Percentiles rank a stretch among this genome's conserved stretches.
Conservation (phyloP, 2,797 vertebrate genomes). For the Gouania willdenowi region DNA sequence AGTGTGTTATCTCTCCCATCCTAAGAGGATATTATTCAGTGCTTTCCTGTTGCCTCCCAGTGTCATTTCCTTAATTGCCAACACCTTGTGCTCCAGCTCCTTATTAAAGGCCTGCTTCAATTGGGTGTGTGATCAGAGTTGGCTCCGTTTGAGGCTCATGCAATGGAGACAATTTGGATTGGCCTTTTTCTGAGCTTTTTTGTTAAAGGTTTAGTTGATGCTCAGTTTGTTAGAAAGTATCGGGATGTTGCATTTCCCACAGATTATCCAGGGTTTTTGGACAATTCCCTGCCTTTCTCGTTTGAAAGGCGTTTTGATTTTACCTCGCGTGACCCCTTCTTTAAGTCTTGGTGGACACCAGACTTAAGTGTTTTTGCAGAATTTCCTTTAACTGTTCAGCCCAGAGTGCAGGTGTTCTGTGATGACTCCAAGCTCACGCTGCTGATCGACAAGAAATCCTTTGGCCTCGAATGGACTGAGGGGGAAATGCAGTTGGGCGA, state of each 20-base stretch:
- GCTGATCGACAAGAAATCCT: slow-evolving; percentile 37
- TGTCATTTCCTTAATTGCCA: slow-evolving; percentile 22
- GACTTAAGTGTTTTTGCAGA: slow-evolving; percentile 22
- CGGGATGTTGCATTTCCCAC: background rate
- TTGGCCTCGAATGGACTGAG: background rate
- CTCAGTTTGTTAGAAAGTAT: background rate
- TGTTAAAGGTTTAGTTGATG: slow-evolving; percentile 4
- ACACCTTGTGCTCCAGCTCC: slow-evolving; percentile 29
- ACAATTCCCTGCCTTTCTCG: slow-evolving; percentile 2
- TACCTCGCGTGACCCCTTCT: slow-evolving; percentile 4
- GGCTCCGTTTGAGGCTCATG: background rate
- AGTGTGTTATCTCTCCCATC: too few relatives aligned
- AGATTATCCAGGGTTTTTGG: slow-evolving; percentile 1
- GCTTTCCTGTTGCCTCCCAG: background rate
- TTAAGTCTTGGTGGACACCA: slow-evolving; percentile 39
- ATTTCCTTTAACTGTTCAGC: slow-evolving; percentile 9
- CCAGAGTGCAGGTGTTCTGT: slow-evolving; percentile 50
- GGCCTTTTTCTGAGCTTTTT: slow-evolving; percentile 10
- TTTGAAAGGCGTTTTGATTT: slow-evolving; percentile 14
- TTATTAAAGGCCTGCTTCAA: slow-evolving; percentile 19
- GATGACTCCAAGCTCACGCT: slow-evolving; percentile 36
- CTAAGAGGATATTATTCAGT: too few relatives aligned
- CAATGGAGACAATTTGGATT: slow-evolving; percentile 16
- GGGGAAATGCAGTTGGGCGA: slow-evolving; percentile 47
- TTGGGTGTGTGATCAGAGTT: accelerated